Evolutionary conservation across 2,888 invertebrate species (phyloP), one percentile per base, ranked within the genome.

Genomic region (Drosophila longiperda): DNA sequence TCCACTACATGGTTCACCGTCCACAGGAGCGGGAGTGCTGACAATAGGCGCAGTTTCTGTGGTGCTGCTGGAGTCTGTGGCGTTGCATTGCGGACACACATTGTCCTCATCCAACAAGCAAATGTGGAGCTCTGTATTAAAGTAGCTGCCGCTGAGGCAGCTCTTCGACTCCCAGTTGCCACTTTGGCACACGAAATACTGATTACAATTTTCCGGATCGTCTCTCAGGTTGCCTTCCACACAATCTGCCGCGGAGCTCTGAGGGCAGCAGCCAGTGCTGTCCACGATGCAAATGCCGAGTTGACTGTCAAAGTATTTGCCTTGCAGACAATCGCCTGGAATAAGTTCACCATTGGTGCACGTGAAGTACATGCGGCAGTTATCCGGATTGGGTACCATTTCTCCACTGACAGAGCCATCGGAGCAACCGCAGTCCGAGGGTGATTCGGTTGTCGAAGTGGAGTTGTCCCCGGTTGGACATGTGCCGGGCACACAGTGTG

Each of bases 291-390:
- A 83, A 4, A 17, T 65, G 0, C 52, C 52, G 0, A 65, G 0
- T 0, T 0, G 29, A 0, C 33, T 6, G 48, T 92, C 64, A 40
- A 86, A 92, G 42, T 82, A 86, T 42, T 89, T 90, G 8, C 88
- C 91, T 6, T 23, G 38, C 1, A 48, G 73, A 48, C 92, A 92
- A 42, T 84, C 90, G 4, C 73, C 81, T 8, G 70, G 65, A 1
- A 79, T 45, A 2, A 91, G 65, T 42, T 75, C 55, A 0, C 90
- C 91, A 36, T 85, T 57, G 4, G 65, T 20, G 71, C 92, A 92
- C 6, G 82, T 75, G 36, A 75, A 82, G 55, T 82, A 92, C 1
- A 71, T 50, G 4, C 76, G 74, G 23, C 91, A 91, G 23, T 89
- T 87, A 0, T 75, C 59, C 1, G 67, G 52, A 64, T 91, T 57